phyloP scores from a whole-genome alignment of 2,888 invertebrate species.

The Chloroclysta siterata region DNA sequence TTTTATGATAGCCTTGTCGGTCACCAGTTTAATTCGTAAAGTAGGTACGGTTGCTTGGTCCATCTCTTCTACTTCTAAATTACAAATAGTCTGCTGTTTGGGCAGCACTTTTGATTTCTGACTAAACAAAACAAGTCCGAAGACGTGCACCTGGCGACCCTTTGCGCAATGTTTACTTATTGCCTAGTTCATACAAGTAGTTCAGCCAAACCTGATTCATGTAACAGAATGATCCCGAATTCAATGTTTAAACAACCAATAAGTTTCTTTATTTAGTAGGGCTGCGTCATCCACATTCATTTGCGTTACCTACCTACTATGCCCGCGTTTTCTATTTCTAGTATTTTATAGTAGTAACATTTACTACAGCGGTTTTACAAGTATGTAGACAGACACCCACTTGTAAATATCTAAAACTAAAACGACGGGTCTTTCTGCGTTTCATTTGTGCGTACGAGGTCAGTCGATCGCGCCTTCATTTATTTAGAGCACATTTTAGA shows the following conservation, averaged over 20 bases:
- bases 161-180: constrained; percentile 12
- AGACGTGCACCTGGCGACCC: constrained; percentile 16
- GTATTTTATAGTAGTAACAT: not conserved
- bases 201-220: constrained; percentile 17
- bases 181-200: constrained; percentile 1
- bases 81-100: not conserved
- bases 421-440: not conserved
- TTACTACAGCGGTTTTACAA: not conserved
- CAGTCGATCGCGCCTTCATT: not conserved
- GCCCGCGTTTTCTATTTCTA: constrained; percentile 8
- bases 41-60: too few species aligned
- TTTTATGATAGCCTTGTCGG: too few species aligned
- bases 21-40: too few species aligned
- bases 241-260: constrained; percentile 24
- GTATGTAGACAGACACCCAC: not conserved
- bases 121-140: constrained; percentile 2
- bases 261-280: constrained; percentile 29
- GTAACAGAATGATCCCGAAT: constrained; percentile 15
- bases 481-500: too few species aligned
- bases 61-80: not conserved
- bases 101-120: not conserved
- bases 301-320: not conserved
- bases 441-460: not conserved
- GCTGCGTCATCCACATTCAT: constrained; percentile 12
- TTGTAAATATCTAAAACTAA: not conserved